Percentiles rank a stretch among this genome's conserved stretches.
Evolutionary conservation across 2,113 vertebrate species (phyloP).

Genomic region (Podilymbus podiceps): DNA sequence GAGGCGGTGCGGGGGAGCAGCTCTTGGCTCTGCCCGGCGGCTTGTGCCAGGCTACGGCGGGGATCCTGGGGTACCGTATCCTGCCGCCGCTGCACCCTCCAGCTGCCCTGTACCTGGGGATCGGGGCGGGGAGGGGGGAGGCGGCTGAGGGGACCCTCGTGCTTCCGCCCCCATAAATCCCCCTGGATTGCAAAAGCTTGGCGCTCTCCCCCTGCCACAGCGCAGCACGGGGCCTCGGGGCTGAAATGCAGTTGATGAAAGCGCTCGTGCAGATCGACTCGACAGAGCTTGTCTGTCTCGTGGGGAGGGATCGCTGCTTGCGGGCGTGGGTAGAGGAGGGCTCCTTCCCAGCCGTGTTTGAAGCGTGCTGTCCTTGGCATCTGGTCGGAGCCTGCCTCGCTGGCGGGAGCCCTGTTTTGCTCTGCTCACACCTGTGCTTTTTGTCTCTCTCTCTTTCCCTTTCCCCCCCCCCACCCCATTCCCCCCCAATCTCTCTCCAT

Average conservation of each 20-base stretch:
- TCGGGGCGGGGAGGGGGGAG: fast-evolving
- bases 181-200: background rate
- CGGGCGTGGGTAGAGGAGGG: background rate
- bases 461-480: too few species aligned
- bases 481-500: background rate
- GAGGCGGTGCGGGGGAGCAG: background rate
- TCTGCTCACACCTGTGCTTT: slow-evolving; percentile 31
- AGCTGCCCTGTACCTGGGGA: fast-evolving
- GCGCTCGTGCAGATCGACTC: background rate
- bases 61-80: background rate
- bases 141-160: fast-evolving
- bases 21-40: background rate
- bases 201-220: background rate
- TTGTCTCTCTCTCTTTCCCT: background rate
- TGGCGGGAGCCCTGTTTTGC: background rate
- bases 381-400: background rate
- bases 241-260: slow-evolving; percentile 6
- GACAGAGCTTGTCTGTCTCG: slow-evolving; percentile 19
- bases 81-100: background rate
- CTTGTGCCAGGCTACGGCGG: background rate
- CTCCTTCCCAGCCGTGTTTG: background rate
- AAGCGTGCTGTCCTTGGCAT: background rate
- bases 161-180: background rate
- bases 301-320: background rate
- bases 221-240: background rate